Evolutionary conservation across 2,888 invertebrate species (phyloP).

Genomic region (Papilio protenor): DNA sequence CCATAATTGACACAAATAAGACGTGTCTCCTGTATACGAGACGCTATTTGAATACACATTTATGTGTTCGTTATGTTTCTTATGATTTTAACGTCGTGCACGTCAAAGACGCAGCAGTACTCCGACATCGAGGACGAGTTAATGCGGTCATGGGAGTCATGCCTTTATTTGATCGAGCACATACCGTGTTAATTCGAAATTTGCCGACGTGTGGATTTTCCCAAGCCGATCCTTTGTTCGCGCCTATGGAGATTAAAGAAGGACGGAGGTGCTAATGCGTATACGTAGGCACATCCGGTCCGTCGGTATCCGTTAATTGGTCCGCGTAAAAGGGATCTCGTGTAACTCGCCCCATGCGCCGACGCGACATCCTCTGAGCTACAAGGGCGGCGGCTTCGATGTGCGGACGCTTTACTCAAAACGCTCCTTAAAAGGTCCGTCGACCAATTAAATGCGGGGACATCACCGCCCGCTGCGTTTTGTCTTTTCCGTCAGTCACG

Average conservation of each 20-base stretch:
- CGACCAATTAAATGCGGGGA: constrained; percentile 63
- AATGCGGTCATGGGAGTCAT: constrained; percentile 68
- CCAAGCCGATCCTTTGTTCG: constrained; percentile 62
- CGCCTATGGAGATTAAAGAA: constrained; percentile 77
- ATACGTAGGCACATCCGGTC: constrained; percentile 80
- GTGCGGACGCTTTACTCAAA: constrained; percentile 61
- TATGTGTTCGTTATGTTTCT: constrained; percentile 61
- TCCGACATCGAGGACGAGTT: constrained; percentile 66
- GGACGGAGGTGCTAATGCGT: constrained; percentile 82
- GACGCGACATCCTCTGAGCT: constrained; percentile 73
- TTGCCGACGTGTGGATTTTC: constrained; percentile 63
- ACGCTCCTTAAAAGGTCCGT: constrained; percentile 60
- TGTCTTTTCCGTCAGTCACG: constrained; percentile 60
- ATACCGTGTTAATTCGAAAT: constrained; percentile 53
- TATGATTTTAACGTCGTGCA: constrained; percentile 65
- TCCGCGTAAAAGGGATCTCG: constrained; percentile 83
- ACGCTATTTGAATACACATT: constrained; percentile 69
- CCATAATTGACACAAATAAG: constrained; percentile 54
- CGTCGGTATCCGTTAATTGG: constrained; percentile 81
- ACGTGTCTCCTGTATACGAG: constrained; percentile 52
- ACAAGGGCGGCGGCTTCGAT: constrained; percentile 61
- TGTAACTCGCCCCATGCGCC: constrained; percentile 70
- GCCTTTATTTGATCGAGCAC: constrained; percentile 54
- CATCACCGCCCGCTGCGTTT: constrained; percentile 59
- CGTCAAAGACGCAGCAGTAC: constrained; percentile 59